These are phyloP conservation scores for Synanthedon vespiformis DNA, from an alignment of 2,888 invertebrate species.

Conservation along the genomic window DNA sequence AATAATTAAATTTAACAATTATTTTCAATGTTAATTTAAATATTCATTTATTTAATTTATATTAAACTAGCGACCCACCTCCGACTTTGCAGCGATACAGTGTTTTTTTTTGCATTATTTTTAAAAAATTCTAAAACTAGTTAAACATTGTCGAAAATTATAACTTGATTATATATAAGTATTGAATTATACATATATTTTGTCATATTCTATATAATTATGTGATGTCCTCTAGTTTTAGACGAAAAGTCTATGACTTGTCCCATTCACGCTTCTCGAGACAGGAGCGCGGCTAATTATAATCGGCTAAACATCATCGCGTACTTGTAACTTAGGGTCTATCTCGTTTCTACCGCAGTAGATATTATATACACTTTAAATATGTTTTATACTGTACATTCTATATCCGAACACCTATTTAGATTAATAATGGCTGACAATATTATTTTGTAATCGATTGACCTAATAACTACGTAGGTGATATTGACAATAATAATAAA, in stretches of 20 bases:
- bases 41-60: no score
- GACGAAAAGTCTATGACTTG: conserved; percentile 13
- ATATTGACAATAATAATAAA: not conserved
- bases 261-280: conserved; percentile 18
- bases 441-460: not conserved
- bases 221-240: no score
- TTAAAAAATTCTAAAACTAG: no score
- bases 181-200: no score
- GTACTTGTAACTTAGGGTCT: conserved; percentile 60
- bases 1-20: no score
- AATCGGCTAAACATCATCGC: conserved; percentile 67
- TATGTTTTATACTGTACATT: not conserved
- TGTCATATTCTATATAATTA: no score
- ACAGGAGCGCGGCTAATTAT: conserved; percentile 63
- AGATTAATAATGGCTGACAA: not conserved
- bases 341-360: conserved; percentile 15
- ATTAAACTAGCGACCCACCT: no score
- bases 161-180: no score
- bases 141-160: no score
- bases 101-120: no score
- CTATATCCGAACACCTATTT: not conserved
- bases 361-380: not conserved
- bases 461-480: not conserved
- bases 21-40: no score
- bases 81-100: no score